Evolutionary conservation across 2,113 vertebrate genomes (phyloP), one percentile per base, ranked within the genome.

Genomic region (Callopanchax toddi): DNA sequence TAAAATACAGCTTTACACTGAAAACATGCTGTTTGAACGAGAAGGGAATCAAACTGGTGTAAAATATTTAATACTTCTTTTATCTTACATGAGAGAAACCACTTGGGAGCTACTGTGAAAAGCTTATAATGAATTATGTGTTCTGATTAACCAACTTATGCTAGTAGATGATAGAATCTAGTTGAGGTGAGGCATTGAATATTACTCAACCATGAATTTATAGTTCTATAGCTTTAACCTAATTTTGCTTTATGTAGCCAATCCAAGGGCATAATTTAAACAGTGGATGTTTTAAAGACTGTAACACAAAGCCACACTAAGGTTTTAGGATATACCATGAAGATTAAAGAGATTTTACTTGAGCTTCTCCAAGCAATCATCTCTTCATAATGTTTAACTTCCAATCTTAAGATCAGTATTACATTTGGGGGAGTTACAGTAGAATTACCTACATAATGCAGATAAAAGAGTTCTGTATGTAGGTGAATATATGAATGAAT

Each of bases 61-160:
- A 60, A 70, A 74, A 81, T 69, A 83, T 63, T 60, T 2, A 68
- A 53, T 22, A n/a, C 7, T 26, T 40, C n/a, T 65, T 76, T 65
- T 42, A 60, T 58, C 53, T 65, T 65, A 17, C 16, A 57, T 58
- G 52, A 61, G 50, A 50, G 56, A 1, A 56, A 76, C 6, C 29
- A 70, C 57, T 11, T 20, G 61, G 40, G 55, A 62, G 26, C 50
- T 54, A 45, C 16, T 67, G 58, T 25, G 48, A 32, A 3, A 25
- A 52, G 21, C 21, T 50, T 11, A 61, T 65, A 59, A 57, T 43
- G 3, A 71, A 52, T 49, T 52, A 32, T 63, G 12, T 25, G 25
- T 43, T 25, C 52, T 49, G 42, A 71, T 54, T 60, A 57, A 68
- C 49, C 34, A 29, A 4, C 52, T 7, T 32, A 62, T 3, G 39